A percentile compares a stretch with the other conserved stretches of the same genome.
phyloP scores from a whole-genome alignment of 2,113 vertebrate genomes.

The Syngnathus typhle region DNA sequence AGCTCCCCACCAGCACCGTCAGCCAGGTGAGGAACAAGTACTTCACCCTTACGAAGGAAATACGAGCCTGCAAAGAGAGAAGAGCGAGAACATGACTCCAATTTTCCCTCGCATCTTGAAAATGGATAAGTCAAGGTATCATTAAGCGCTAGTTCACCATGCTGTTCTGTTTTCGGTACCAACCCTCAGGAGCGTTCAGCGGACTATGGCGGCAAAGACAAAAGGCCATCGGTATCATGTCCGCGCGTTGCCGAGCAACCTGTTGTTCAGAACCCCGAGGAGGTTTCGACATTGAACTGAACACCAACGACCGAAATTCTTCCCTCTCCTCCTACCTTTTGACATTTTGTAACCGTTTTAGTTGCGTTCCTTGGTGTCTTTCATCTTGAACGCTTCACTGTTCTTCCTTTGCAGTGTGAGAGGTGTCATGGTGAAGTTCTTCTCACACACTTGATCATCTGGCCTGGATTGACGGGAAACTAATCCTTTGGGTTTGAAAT shows the following conservation, averaged over 20 bases:
- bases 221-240: conserved; percentile 13
- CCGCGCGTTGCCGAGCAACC: not conserved
- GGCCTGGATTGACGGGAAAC: no score
- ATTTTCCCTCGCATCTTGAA: no score
- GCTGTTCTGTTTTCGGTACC: conserved; percentile 22
- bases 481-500: not conserved
- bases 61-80: conserved; percentile 74
- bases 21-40: conserved; percentile 97
- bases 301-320: not conserved
- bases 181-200: conserved; percentile 7
- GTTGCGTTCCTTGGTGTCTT: not conserved
- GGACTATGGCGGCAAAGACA: not conserved
- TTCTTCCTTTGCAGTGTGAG: not conserved
- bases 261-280: not conserved
- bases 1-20: conserved; percentile 92
- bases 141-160: not conserved
- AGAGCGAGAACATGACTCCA: no score
- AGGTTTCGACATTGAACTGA: not conserved
- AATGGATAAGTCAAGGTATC: no score
- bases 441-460: not conserved
- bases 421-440: not conserved
- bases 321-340: not conserved
- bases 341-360: not conserved
- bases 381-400: not conserved
- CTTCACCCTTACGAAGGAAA: conserved; percentile 92